phyloP scores from a whole-genome alignment of 2,113 vertebrate genomes.

The Chlamydotis undulata region DNA sequence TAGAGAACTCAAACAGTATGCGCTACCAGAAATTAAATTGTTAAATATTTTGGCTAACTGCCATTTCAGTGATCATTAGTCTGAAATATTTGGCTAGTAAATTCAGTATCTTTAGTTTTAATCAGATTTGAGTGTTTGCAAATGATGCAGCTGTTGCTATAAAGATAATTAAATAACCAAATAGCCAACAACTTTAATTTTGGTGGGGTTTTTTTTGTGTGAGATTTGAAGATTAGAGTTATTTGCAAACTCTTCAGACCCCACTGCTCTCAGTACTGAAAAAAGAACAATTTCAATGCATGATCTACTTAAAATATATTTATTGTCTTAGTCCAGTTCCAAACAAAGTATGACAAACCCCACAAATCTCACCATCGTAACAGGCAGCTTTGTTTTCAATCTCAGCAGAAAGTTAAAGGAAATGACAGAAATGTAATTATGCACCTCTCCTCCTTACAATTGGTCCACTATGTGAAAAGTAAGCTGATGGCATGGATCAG shows the following conservation, averaged over 20 bases:
- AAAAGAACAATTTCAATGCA: background rate
- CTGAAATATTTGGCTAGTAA: conserved; percentile 65
- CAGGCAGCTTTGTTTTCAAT: background rate
- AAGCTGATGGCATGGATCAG: background rate
- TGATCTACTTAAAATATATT: background rate
- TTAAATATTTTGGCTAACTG: conserved; percentile 48
- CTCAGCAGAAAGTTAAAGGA: background rate
- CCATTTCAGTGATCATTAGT: conserved; percentile 56
- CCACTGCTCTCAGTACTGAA: background rate
- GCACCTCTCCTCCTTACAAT: background rate
- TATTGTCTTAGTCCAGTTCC: background rate
- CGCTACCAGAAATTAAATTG: conserved; percentile 41
- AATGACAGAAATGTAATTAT: background rate
- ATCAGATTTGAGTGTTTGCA: conserved; percentile 64
- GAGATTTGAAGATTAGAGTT: conserved; percentile 30
- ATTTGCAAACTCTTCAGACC: conserved; percentile 7
- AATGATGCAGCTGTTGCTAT: conserved; percentile 63
- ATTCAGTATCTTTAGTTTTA: conserved; percentile 64
- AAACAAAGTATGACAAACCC: background rate
- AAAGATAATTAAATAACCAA: conserved; percentile 64
- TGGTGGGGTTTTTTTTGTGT: background rate
- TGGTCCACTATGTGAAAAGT: background rate
- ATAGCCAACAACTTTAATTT: conserved; percentile 50
- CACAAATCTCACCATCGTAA: background rate
- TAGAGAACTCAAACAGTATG: background rate